Conservation (phyloP, 2,113 vertebrate species). For the Pavo muticus region DNA sequence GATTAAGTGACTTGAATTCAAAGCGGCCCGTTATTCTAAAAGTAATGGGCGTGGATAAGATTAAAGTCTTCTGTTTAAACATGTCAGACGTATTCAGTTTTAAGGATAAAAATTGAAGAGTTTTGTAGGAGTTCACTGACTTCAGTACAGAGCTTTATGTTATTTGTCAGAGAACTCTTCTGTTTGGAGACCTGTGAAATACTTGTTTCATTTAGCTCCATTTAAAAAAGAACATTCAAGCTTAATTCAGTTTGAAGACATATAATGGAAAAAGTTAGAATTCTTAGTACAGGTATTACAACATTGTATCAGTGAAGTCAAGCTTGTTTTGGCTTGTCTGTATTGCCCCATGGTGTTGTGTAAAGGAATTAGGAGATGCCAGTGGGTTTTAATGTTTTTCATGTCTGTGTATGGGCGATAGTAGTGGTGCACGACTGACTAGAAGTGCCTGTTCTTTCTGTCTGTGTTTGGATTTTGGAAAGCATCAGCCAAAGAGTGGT, state of each 20-base stretch:
- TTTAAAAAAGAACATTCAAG: background rate
- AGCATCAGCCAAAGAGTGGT: background rate
- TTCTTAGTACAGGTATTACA: background rate
- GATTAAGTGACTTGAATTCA: constrained; percentile 1
- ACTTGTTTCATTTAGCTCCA: background rate
- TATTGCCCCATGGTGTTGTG: fast-evolving
- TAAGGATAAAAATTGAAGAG: background rate
- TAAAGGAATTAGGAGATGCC: background rate
- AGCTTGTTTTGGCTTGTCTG: background rate
- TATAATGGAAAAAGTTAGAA: background rate
- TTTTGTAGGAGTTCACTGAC: background rate
- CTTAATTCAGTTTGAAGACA: background rate
- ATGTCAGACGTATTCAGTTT: background rate
- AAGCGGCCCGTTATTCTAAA: background rate
- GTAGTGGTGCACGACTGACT: background rate
- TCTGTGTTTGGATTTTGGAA: background rate
- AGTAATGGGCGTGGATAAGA: background rate
- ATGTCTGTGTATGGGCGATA: background rate
- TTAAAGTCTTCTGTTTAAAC: background rate
- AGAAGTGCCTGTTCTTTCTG: background rate
- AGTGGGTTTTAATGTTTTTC: background rate
- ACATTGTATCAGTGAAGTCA: fast-evolving
- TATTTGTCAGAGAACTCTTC: background rate
- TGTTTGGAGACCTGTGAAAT: background rate
- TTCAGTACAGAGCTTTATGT: background rate